These are phyloP conservation scores for Hemibagrus wyckioides DNA, from an alignment of 2,113 vertebrate genomes.

Conservation along the genomic window DNA sequence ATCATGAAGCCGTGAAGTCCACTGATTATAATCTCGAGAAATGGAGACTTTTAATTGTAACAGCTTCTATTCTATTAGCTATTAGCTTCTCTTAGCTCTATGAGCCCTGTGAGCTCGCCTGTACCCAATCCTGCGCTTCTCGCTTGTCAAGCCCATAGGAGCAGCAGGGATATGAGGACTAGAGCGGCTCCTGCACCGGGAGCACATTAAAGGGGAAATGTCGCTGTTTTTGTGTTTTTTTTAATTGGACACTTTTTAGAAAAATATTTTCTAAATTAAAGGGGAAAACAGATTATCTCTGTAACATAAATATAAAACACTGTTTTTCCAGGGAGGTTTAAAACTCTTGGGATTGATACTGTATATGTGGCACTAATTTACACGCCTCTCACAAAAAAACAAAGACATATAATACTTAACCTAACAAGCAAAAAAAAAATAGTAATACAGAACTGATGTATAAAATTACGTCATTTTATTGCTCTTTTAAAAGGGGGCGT, in stretches of 20 bases:
- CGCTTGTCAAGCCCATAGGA: neutral
- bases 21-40: neutral
- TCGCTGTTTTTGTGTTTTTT: no score
- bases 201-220: neutral
- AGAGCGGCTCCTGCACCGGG: neutral
- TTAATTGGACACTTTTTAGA: no score
- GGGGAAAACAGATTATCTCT: no score
- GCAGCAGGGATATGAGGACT: neutral
- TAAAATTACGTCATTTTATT: neutral
- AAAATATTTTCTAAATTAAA: neutral
- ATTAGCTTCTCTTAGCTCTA: neutral
- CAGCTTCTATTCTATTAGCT: neutral
- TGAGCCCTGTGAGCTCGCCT: neutral
- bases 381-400: neutral
- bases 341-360: neutral
- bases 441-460: neutral
- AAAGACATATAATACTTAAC: neutral
- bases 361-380: neutral
- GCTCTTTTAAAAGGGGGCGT: neutral
- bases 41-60: neutral
- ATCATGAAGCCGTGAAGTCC: conserved; percentile 10
- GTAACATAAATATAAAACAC: neutral
- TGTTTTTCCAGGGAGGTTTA: no score
- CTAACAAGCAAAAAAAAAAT: neutral
- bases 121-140: neutral